phyloP scores from a whole-genome alignment of 2,888 invertebrate species.

The Andrena bucephala region DNA sequence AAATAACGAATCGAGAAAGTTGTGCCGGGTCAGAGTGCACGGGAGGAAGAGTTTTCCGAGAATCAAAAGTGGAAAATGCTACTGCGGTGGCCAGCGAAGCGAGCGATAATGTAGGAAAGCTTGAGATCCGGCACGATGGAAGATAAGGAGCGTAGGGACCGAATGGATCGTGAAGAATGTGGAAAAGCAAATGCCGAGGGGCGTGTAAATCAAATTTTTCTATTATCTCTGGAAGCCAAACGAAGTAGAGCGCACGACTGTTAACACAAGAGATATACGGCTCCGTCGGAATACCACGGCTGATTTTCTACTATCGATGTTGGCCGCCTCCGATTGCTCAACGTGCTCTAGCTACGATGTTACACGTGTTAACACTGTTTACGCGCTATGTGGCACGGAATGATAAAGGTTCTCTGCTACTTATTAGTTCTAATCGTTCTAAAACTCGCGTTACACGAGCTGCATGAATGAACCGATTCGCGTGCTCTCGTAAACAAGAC shows the following conservation, averaged over 20 bases:
- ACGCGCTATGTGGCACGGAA: slow-evolving; percentile 44
- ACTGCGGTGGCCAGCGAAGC: not conserved
- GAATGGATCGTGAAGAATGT: slow-evolving; percentile 37
- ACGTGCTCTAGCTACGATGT: slow-evolving; percentile 27
- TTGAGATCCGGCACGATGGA: slow-evolving; percentile 28
- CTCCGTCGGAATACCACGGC: slow-evolving; percentile 1
- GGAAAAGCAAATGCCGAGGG: slow-evolving; percentile 25
- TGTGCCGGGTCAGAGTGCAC: not conserved
- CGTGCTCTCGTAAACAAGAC: slow-evolving; percentile 3
- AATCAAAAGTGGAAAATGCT: slow-evolving; percentile 7
- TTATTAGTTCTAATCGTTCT: slow-evolving; percentile 14
- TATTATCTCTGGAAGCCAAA: slow-evolving; percentile 14
- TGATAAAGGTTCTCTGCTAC: slow-evolving; percentile 41
- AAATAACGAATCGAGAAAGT: too few species aligned
- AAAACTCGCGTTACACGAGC: not conserved
- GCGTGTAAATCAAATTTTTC: slow-evolving; percentile 21
- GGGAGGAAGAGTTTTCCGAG: slow-evolving; percentile 8
- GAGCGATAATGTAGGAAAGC: slow-evolving; percentile 43
- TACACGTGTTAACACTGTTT: slow-evolving; percentile 60
- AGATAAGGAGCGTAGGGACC: slow-evolving; percentile 36
- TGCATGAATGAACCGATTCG: slow-evolving; percentile 40
- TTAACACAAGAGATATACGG: not conserved
- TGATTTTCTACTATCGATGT: slow-evolving; percentile 7
- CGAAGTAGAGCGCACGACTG: not conserved
- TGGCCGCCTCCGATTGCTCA: slow-evolving; percentile 40